These are phyloP conservation scores for Ceramica pisi DNA, from an alignment of 2,888 invertebrate genomes.

Conservation along the genomic window DNA sequence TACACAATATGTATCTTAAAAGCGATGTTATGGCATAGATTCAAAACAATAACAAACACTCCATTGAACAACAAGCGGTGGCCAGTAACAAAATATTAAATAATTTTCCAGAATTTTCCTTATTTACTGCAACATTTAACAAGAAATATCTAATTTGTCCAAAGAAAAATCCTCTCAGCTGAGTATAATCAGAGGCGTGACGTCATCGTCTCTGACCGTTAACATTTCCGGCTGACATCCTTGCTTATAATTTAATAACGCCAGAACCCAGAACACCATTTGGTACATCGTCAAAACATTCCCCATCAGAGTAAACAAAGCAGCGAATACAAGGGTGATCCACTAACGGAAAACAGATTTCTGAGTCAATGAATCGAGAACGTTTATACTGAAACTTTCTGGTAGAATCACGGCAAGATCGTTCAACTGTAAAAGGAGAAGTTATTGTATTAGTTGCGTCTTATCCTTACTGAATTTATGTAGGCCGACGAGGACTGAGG, in stretches of 20 bases:
- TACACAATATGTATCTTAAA: background rate
- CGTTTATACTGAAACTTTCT: conserved; percentile 80
- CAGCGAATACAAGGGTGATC: conserved; percentile 70
- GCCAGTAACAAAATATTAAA: conserved; percentile 18
- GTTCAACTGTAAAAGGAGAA: conserved; percentile 80
- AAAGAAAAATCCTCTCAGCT: conserved; percentile 31
- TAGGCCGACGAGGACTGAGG: conserved; percentile 40
- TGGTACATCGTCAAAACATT: conserved; percentile 55
- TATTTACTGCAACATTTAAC: conserved; percentile 43
- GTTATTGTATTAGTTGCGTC: conserved; percentile 77
- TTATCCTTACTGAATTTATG: conserved; percentile 72
- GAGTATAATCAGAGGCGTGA: conserved; percentile 42
- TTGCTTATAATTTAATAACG: conserved; percentile 54
- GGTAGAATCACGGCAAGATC: conserved; percentile 79
- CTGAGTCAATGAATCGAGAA: conserved; percentile 84
- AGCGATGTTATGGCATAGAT: background rate
- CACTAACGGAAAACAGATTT: conserved; percentile 83
- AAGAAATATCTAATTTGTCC: conserved; percentile 34
- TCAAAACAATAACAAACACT: conserved; percentile 12
- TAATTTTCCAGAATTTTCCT: conserved; percentile 23
- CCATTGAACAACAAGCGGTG: conserved; percentile 1
- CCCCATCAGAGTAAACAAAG: conserved; percentile 64
- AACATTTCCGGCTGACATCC: conserved; percentile 48
- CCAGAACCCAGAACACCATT: conserved; percentile 45
- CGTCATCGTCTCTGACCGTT: conserved; percentile 31